These are phyloP conservation scores for Ophonus ardosiacus DNA, from an alignment of 2,888 invertebrate species.

Conservation along the genomic window DNA sequence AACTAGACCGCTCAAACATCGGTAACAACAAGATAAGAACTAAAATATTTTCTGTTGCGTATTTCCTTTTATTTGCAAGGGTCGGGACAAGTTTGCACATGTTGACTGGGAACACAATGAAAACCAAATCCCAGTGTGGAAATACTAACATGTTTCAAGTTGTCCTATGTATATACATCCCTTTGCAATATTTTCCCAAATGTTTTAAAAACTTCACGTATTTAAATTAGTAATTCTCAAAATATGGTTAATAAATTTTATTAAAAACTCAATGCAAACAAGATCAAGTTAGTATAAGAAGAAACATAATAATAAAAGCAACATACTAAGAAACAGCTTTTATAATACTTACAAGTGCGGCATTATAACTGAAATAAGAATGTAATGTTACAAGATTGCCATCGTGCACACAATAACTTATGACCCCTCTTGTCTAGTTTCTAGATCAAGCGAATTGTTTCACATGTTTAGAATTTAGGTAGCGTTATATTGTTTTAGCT, in stretches of 20 bases:
- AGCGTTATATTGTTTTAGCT: conserved; percentile 26
- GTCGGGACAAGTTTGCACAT: conserved; percentile 66
- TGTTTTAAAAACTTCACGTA: neutral
- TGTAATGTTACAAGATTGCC: neutral
- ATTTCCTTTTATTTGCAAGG: neutral
- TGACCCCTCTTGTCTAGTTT: conserved; percentile 11
- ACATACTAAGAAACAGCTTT: neutral
- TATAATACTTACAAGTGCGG: neutral
- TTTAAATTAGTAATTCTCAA: neutral
- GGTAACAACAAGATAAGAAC: conserved; percentile 3
- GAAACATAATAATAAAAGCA: too few species aligned
- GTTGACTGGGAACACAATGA: conserved; percentile 32
- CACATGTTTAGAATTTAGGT: conserved; percentile 18
- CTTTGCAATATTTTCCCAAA: too few species aligned
- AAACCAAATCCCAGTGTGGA: neutral
- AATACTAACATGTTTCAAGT: neutral
- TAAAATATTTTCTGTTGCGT: conserved; percentile 67
- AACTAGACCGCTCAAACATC: neutral
- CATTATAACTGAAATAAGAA: neutral
- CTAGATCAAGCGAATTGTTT: conserved; percentile 28
- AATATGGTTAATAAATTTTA: too few species aligned
- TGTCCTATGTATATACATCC: too few species aligned
- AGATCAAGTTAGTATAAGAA: too few species aligned
- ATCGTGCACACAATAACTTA: conserved; percentile 8
- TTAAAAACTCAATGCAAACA: too few species aligned